Evolutionary conservation across 2,888 invertebrate species (phyloP).

Genomic region (Drosophila kokeensis): DNA sequence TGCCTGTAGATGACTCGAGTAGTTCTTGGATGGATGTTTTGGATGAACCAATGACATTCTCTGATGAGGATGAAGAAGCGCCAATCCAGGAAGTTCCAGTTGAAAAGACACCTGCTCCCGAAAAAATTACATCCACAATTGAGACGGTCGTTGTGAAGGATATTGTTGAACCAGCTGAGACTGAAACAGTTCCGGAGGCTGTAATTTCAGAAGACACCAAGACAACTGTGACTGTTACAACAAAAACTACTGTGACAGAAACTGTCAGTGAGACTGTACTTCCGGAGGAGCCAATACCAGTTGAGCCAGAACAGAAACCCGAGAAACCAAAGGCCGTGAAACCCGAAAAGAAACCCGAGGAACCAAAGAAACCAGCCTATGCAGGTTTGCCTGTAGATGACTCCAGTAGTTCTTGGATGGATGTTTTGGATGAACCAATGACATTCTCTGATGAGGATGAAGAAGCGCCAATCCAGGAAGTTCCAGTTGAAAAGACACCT

Average conservation of each 20-base stretch:
- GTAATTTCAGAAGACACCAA: conserved; percentile 12
- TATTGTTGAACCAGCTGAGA: background rate
- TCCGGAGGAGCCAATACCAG: background rate
- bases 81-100: conserved; percentile 3
- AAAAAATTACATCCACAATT: conserved; percentile 33
- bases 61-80: conserved; percentile 60
- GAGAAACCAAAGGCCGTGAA: conserved; percentile 20
- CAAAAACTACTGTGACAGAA: conserved; percentile 28
- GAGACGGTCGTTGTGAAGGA: background rate
- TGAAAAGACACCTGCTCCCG: conserved; percentile 26
- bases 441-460: conserved; percentile 64
- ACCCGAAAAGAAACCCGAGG: conserved; percentile 65
- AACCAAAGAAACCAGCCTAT: conserved; percentile 15
- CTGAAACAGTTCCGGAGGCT: background rate
- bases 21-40: conserved; percentile 78
- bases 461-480: conserved; percentile 19
- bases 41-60: conserved; percentile 81
- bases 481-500: background rate
- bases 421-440: conserved; percentile 81
- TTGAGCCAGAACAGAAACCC: conserved; percentile 7
- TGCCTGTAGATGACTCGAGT: conserved; percentile 22
- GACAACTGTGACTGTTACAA: conserved; percentile 29
- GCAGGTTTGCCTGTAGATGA: conserved; percentile 18
- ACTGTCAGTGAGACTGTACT: conserved; percentile 7
- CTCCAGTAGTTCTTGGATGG: conserved; percentile 71